Evolutionary conservation across 2,888 invertebrate species (phyloP), one percentile per base, ranked within the genome.

Genomic region (Urechis unicinctus): DNA sequence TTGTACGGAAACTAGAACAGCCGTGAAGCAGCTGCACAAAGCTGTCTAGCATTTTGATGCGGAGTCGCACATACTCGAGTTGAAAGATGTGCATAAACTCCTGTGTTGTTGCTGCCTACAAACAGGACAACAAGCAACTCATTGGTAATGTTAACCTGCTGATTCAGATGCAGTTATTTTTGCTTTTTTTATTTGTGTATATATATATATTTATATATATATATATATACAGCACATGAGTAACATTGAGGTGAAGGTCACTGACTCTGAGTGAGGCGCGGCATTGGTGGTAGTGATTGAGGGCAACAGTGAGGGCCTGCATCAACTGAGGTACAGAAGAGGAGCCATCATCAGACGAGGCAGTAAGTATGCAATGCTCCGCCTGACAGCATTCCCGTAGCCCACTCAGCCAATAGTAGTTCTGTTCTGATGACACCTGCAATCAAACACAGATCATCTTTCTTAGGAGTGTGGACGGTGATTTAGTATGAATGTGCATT

Each of bases 341-440:
- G 25, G 59, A 62, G 2, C 24, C 41, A 21, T 29, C n/a, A 3
- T n/a, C 60, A 3, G 57, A 55, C 49, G 64, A 66, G n/a, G n/a
- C n/a, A 13, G 36, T 13, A 13, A 13, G 9, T 2, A 81, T 64
- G 30, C 66, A 65, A 52, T 68, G 72, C 64, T 81, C 81, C 22
- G 75, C 81, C 52, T 62, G 53, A 57, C 79, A 73, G 29, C 78
- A 65, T 41, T 75, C 69, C 52, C 87, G 83, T n/a, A 95, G 77
- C 0, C 89, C 88, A 0, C 86, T 84, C 52, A 94, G 78, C 88
- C 93, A 95, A 71, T 91, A 90, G 70, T 92, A 89, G 49, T 89
- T 85, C 66, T 91, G 87, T 71, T 94, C 94, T 31, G 89, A 88
- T 21, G 90, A 88, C 0, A 89, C 88, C 62, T 85, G 50, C 4